A percentile compares a stretch with the other conserved stretches of the same genome.
These are phyloP conservation scores for Merops nubicus DNA, from an alignment of 2,113 vertebrate genomes.

Conservation along the genomic window DNA sequence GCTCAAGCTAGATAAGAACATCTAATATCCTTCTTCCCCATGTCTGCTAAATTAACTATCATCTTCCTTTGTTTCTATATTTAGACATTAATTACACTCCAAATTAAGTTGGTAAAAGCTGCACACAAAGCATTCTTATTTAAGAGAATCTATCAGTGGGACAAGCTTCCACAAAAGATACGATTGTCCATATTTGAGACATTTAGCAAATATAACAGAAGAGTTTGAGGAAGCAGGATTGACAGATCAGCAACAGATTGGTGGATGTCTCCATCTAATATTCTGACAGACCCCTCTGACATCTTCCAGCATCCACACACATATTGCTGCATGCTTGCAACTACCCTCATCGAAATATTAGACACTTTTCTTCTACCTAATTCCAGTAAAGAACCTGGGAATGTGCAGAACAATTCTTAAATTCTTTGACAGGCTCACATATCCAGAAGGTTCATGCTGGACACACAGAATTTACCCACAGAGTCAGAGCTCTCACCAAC, in stretches of 20 bases:
- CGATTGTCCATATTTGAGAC: not conserved
- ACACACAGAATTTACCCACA: not conserved
- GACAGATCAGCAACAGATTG: not conserved
- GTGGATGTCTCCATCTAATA: not conserved
- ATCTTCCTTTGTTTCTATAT: conserved; percentile 59
- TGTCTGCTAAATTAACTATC: not conserved
- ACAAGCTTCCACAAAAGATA: not conserved
- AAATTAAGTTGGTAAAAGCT: conserved; percentile 35
- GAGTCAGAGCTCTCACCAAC: not conserved
- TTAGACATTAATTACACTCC: conserved; percentile 50
- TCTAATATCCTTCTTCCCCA: not conserved
- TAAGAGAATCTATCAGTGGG: not conserved
- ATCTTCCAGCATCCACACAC: not conserved
- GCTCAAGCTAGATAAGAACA: conserved; percentile 41
- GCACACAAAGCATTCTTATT: conserved; percentile 4
- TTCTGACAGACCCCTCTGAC: not conserved
- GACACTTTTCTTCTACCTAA: not conserved
- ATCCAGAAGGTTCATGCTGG: not conserved
- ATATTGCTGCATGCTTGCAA: not conserved
- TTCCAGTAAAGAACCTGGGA: not conserved
- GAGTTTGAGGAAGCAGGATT: not conserved
- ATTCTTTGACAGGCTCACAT: not conserved
- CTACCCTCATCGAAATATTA: not conserved
- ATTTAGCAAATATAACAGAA: not conserved
- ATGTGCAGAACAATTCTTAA: not conserved